Percentiles rank a stretch among this genome's conserved stretches.
These are phyloP conservation scores for Passer montanus DNA, from an alignment of 2,113 vertebrate genomes.

Conservation along the genomic window DNA sequence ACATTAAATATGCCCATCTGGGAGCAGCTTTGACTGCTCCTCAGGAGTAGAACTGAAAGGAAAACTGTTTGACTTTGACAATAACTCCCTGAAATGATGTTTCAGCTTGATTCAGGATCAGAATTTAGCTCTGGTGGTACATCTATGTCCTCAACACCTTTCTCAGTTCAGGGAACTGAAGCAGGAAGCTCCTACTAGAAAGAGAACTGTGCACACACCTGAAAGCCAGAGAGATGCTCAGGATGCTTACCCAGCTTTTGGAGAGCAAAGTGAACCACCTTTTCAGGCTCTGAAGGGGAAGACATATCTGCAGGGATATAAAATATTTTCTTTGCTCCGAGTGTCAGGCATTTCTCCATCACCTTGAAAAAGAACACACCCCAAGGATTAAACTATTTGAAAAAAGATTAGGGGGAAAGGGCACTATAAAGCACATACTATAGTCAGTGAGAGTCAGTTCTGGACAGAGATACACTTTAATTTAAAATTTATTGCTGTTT, in stretches of 20 bases:
- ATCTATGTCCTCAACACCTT: neutral
- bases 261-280: constrained; percentile 80
- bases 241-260: constrained; percentile 77
- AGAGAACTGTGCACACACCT: neutral
- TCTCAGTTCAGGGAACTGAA: neutral
- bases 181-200: neutral
- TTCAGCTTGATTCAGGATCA: neutral
- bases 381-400: neutral
- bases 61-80: neutral
- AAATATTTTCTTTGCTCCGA: constrained; percentile 81
- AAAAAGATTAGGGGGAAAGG: neutral
- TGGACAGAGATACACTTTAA: neutral
- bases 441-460: neutral
- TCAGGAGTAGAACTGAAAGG: neutral
- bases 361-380: constrained; percentile 72
- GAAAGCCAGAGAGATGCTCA: neutral
- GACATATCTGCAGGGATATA: constrained; percentile 85
- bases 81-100: neutral
- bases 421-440: neutral
- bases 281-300: constrained; percentile 72
- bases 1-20: neutral
- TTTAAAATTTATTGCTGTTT: neutral
- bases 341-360: constrained; percentile 77
- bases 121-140: neutral
- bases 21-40: neutral